Conservation (phyloP, 2,888 invertebrate species). For the Drosophila nr. perissopoda region DNA sequence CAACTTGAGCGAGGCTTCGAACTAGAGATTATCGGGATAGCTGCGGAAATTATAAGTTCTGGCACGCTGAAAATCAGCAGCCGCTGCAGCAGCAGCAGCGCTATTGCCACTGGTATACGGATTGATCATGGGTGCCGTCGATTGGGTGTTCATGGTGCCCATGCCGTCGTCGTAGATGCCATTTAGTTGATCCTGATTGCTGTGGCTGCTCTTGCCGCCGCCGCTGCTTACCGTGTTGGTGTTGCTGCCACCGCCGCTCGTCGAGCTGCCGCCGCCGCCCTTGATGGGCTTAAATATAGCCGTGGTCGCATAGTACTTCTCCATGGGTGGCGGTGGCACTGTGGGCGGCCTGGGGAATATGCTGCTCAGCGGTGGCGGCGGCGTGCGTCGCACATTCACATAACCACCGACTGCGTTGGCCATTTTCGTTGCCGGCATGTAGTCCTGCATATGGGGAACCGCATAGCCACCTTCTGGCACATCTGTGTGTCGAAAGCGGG, state of each 20-base stretch:
- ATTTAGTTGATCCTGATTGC: constrained; percentile 72
- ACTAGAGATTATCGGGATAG: constrained; percentile 84
- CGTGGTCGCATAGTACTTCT: constrained; percentile 90
- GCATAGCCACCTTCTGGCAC: constrained; percentile 88
- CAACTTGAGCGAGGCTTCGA: constrained; percentile 80
- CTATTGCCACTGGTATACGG: constrained; percentile 69
- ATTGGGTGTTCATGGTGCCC: constrained; percentile 84
- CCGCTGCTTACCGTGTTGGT: constrained; percentile 76
- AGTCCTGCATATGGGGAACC: constrained; percentile 86
- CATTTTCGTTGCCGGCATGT: constrained; percentile 85
- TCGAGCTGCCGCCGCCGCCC: constrained; percentile 72
- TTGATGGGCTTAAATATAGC: constrained; percentile 87
- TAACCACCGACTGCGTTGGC: constrained; percentile 80
- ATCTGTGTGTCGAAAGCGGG: constrained; percentile 82
- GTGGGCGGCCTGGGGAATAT: constrained; percentile 88
- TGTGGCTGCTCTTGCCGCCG: constrained; percentile 73
- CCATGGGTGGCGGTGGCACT: constrained; percentile 89
- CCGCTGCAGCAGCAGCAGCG: constrained; percentile 69
- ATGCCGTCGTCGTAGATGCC: constrained; percentile 81
- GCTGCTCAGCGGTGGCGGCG: constrained; percentile 86
- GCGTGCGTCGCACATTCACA: constrained; percentile 84
- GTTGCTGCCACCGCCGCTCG: constrained; percentile 66
- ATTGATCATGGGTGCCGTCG: constrained; percentile 84
- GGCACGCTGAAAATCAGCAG: constrained; percentile 83
- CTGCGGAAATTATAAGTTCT: constrained; percentile 84